A percentile compares a stretch with the other conserved stretches of the same genome.
These are phyloP conservation scores for Latrodectus hesperus DNA, from an alignment of 2,888 invertebrate species.

Conservation along the genomic window DNA sequence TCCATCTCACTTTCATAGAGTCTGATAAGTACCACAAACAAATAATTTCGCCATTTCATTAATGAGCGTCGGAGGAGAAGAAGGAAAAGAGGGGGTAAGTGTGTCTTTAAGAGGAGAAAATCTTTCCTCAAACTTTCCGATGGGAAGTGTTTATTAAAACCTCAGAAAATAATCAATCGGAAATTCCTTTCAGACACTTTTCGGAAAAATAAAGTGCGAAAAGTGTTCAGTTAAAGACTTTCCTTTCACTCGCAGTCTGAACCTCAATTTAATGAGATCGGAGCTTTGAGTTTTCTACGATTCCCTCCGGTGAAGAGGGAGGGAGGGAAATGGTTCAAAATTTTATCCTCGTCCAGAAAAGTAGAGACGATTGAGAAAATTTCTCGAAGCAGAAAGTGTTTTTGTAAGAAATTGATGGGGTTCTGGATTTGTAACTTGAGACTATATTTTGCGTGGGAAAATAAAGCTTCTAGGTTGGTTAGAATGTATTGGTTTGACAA, in stretches of 20 bases:
- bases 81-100: not conserved
- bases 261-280: slow-evolving; percentile 24
- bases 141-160: slow-evolving; percentile 14
- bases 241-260: slow-evolving; percentile 7
- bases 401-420: not conserved
- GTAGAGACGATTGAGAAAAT: not conserved
- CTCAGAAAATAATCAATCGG: slow-evolving; percentile 27
- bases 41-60: not conserved
- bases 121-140: not conserved
- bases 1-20: too few species aligned
- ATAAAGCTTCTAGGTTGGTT: not conserved
- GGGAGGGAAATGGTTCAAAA: slow-evolving; percentile 10
- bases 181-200: slow-evolving; percentile 14
- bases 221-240: slow-evolving; percentile 21
- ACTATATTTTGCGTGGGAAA: not conserved
- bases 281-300: not conserved
- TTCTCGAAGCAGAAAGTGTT: slow-evolving; percentile 2
- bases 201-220: not conserved
- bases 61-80: not conserved
- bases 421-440: not conserved
- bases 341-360: slow-evolving; percentile 22
- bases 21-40: not conserved
- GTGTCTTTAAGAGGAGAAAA: not conserved
- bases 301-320: not conserved
- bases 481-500: not conserved